Conservation (phyloP, 1,140 invertebrate species). For the Euura saliciscinereae region DNA sequence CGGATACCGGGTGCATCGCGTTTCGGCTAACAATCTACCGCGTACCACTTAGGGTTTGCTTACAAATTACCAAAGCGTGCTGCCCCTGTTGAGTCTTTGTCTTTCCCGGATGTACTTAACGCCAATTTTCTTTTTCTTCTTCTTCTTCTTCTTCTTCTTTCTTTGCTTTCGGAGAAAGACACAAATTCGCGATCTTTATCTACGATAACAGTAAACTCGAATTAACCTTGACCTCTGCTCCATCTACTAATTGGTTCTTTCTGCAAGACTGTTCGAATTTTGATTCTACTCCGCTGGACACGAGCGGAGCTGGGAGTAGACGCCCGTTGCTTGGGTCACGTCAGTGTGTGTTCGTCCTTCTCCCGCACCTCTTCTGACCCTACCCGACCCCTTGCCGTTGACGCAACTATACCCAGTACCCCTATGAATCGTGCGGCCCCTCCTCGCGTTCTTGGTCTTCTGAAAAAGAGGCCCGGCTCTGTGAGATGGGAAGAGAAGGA, state of each 20-base stretch:
- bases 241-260: not conserved
- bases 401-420: not conserved
- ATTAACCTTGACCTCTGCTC: constrained; percentile 27
- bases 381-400: not conserved
- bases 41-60: not conserved
- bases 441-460: not conserved
- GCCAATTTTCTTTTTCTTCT: no score
- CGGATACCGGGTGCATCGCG: not conserved
- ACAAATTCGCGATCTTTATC: no score
- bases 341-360: constrained; percentile 45
- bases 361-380: constrained; percentile 21
- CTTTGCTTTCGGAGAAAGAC: no score
- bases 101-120: no score
- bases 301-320: not conserved
- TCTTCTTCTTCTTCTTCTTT: no score
- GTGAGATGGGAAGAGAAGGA: not conserved
- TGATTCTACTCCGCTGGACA: no score
- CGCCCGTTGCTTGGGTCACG: constrained; percentile 36
- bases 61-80: constrained; percentile 1
- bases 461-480: constrained; percentile 7
- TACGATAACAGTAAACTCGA: no score
- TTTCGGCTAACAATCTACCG: not conserved
- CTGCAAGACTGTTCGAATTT: no score
- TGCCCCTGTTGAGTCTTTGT: not conserved
- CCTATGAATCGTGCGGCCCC: constrained; percentile 7